Conservation (phyloP, 1,140 invertebrate genomes). For the Caenorhabditis inopinata region DNA sequence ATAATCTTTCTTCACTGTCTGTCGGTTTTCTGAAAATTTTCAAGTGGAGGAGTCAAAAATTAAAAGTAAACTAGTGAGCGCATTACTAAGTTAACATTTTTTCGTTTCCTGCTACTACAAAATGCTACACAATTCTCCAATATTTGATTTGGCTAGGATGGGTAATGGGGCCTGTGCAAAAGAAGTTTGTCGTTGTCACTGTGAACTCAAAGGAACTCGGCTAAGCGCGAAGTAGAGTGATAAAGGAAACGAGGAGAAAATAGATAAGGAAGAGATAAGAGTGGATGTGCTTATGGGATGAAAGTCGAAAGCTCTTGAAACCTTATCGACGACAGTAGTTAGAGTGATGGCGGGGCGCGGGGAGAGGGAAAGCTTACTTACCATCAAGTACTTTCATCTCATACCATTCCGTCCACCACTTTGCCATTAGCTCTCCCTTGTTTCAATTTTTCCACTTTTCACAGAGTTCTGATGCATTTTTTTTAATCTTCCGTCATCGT, state of each 20-base stretch:
- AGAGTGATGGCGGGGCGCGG: not conserved
- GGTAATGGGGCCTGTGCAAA: not conserved
- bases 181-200: not conserved
- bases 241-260: not conserved
- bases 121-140: not conserved
- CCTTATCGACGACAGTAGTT: not conserved
- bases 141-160: not conserved
- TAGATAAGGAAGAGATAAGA: not conserved
- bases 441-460: not conserved
- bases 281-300: conserved; percentile 24
- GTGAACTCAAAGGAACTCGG: conserved; percentile 12
- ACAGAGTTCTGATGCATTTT: no score
- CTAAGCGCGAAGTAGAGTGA: not conserved
- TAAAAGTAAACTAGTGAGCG: no score
- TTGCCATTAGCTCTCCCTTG: no score
- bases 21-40: no score
- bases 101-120: not conserved
- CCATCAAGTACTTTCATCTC: conserved; percentile 25
- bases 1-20: no score
- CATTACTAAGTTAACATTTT: not conserved
- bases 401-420: not conserved
- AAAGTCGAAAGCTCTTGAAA: conserved; percentile 31
- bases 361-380: not conserved
- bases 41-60: no score
- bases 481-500: no score